Base-by-base conservation (phyloP, 2,888 invertebrate species). In the Phyllotreta cruciferae region DNA sequence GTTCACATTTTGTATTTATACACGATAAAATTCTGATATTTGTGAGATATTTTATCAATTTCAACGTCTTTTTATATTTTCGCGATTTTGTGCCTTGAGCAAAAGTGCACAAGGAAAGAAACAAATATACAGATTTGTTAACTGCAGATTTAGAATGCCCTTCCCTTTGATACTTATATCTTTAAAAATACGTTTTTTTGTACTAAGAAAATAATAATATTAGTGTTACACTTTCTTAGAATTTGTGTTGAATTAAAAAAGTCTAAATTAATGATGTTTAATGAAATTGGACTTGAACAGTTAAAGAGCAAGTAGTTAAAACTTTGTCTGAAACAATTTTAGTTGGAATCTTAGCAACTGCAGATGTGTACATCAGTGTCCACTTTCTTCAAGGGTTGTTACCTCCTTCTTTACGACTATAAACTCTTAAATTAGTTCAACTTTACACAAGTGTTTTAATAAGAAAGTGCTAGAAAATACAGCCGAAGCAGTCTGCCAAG, bases 351-450 rank as follows among this genome's bases (percentile, higher is more conserved):
- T 71, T 74, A 67, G 56, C 55, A 42, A 63, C 64, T 77, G 75
- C 75, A 75, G 75, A 74, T 75, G 75, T 76, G 77, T 77, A 75
- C 72, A 76, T 75, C 75, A 77, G 76, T 76, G 76, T 76, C 77
- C 78, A 72, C 73, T 53, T 56, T 75, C 76, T 80, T 79, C 79
- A 79, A 78, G 80, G 79, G 79, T 77, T 78, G 79, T 78, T 79
- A 79, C 76, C 76, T 78, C 73, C 78, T 79, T 80, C 81, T 81
- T 80, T 81, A 81, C 79, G 79, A 78, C 76, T 76, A 74, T 71
- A 68, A 79, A 79, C 78, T 80, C 80, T 81, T 81, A 80, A 81
- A 81, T 81, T 80, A 81, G 81, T 80, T 76, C 77, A 77, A 79
- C 78, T 79, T 79, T 78, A 76, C 78, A 78, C 79, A 76, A 78